Conservation (phyloP, 2,113 vertebrate genomes). For the Eleginops maclovinus region DNA sequence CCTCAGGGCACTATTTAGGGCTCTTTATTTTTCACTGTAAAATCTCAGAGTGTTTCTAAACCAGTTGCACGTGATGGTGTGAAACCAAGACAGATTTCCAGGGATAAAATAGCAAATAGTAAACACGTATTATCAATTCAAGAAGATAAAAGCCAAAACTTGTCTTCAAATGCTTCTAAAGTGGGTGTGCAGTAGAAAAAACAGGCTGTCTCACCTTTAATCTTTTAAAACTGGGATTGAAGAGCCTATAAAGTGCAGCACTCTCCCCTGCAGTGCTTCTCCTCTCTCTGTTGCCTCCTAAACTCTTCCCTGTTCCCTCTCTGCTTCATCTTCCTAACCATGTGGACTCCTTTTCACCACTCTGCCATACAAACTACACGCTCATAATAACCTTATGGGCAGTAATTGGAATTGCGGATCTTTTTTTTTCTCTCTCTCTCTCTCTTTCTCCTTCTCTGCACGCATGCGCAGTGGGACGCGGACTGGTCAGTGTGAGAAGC, state of each 20-base stretch:
- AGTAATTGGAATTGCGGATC: constrained; percentile 58
- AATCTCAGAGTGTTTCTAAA: background rate
- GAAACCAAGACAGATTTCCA: background rate
- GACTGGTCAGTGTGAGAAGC: constrained; percentile 91
- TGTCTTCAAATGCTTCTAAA: background rate
- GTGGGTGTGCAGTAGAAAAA: background rate
- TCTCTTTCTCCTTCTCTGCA: constrained; percentile 38
- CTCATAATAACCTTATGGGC: constrained; percentile 60
- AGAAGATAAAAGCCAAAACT: background rate
- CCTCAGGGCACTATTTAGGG: background rate
- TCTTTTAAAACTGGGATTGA: background rate
- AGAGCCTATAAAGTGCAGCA: constrained; percentile 2
- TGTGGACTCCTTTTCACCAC: constrained; percentile 3
- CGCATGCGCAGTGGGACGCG: constrained; percentile 91
- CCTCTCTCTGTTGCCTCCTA: background rate
- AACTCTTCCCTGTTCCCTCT: background rate
- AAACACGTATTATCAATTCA: background rate
- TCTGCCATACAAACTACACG: constrained; percentile 32
- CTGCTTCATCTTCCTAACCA: constrained; percentile 2
- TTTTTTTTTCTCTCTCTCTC: background rate
- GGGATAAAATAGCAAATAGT: background rate
- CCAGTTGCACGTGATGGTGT: background rate
- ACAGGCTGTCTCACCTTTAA: constrained; percentile 14
- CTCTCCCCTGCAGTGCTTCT: too few relatives aligned
- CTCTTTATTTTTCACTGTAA: background rate